These are phyloP conservation scores for Solea solea DNA, from an alignment of 2,113 vertebrate species.

Conservation along the genomic window DNA sequence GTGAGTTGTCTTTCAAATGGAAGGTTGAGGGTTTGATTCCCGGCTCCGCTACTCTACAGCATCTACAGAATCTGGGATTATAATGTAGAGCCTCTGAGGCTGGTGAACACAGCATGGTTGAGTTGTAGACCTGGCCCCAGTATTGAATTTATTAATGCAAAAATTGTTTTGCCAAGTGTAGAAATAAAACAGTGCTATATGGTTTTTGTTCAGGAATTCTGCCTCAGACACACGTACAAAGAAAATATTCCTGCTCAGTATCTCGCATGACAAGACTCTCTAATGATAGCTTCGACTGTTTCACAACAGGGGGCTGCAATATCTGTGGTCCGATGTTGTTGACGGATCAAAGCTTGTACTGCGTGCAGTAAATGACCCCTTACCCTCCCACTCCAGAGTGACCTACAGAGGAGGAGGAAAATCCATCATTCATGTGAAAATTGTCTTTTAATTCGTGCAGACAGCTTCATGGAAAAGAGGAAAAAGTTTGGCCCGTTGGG, in stretches of 20 bases:
- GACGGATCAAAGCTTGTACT: slow-evolving; percentile 24
- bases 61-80: too few species aligned
- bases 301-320: slow-evolving; percentile 39
- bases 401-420: slow-evolving; percentile 21
- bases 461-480: slow-evolving; percentile 17
- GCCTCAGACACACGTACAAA: neutral
- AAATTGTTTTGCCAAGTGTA: slow-evolving; percentile 43
- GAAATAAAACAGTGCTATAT: slow-evolving; percentile 62
- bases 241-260: slow-evolving; percentile 44
- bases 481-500: slow-evolving; percentile 7
- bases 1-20: too few species aligned
- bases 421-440: slow-evolving; percentile 44
- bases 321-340: slow-evolving; percentile 39
- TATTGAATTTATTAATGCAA: too few species aligned
- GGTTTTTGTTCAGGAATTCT: slow-evolving; percentile 36
- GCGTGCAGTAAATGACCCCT: slow-evolving; percentile 23
- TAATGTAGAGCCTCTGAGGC: too few species aligned
- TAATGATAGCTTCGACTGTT: slow-evolving; percentile 29
- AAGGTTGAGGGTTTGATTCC: too few species aligned
- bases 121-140: too few species aligned
- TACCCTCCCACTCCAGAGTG: neutral
- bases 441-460: slow-evolving; percentile 35
- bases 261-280: slow-evolving; percentile 32
- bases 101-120: too few species aligned
- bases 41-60: too few species aligned